Evolutionary conservation across 2,113 vertebrate species (phyloP).

Genomic region (Abramis brama): DNA sequence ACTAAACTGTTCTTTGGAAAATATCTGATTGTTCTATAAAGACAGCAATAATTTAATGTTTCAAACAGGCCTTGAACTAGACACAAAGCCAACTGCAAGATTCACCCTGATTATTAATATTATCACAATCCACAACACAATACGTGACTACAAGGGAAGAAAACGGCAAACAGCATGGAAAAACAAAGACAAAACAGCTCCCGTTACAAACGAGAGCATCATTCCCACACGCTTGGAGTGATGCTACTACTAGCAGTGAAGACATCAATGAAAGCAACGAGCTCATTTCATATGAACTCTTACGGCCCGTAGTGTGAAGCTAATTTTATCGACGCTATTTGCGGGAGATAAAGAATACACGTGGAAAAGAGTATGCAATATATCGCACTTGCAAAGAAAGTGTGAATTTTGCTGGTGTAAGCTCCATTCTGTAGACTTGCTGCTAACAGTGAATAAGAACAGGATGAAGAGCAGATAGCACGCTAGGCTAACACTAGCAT

Average conservation of each 20-base stretch:
- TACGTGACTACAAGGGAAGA: not conserved
- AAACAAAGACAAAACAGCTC: not conserved
- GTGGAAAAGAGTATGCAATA: not conserved
- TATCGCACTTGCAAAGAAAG: not conserved
- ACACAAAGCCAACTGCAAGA: not conserved
- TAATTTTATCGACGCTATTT: not conserved
- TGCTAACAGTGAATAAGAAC: not conserved
- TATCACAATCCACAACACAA: not conserved
- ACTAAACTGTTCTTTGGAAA: not conserved
- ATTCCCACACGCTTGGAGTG: not conserved
- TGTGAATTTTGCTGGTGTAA: not conserved
- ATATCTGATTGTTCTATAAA: not conserved
- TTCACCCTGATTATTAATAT: not conserved
- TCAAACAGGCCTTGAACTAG: not conserved
- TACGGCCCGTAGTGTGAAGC: not conserved
- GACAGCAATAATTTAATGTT: too few relatives aligned
- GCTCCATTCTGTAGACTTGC: not conserved
- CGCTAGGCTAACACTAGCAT: slow-evolving; percentile 41
- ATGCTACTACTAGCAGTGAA: not conserved
- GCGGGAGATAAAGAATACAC: not conserved
- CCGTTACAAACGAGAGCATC: not conserved
- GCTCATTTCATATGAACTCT: not conserved
- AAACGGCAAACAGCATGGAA: not conserved
- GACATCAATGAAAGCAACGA: not conserved
- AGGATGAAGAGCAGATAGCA: slow-evolving; percentile 30